phyloP scores from a whole-genome alignment of 2,797 vertebrate genomes.

The Diceros bicornis region DNA sequence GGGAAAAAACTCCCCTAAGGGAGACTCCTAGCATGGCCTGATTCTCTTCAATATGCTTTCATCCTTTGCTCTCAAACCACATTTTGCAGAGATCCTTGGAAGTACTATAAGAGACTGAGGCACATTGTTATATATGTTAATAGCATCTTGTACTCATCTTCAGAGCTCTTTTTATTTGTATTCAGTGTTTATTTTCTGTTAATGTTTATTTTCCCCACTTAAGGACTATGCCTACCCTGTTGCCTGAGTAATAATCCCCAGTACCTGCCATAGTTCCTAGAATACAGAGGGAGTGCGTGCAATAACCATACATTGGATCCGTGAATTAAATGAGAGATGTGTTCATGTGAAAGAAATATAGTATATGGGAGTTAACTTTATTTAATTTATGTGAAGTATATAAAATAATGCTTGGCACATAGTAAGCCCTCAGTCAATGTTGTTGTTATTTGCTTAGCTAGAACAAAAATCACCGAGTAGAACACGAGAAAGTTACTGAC shows the following conservation, averaged over 20 bases:
- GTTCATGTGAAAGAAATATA: neutral
- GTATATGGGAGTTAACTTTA: neutral
- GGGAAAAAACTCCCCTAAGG: neutral
- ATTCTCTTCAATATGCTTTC: constrained; percentile 12
- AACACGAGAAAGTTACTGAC: neutral
- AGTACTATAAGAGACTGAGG: neutral
- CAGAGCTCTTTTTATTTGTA: neutral
- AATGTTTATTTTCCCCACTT: neutral
- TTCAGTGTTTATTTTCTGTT: neutral
- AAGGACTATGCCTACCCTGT: neutral
- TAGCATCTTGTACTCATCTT: neutral
- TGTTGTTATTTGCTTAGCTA: neutral
- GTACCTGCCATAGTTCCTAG: neutral
- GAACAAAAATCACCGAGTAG: neutral
- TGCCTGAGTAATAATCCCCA: neutral
- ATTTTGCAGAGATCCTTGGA: neutral
- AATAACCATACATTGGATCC: neutral
- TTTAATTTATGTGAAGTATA: neutral
- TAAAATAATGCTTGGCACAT: neutral
- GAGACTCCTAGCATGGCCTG: neutral
- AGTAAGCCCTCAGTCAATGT: neutral
- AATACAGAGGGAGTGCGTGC: too few relatives aligned
- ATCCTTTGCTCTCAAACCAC: neutral
- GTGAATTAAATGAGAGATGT: neutral
- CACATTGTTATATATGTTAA: neutral